Base-by-base conservation (phyloP, 23 tunicate species). In the Oikopleura dioica region DNA sequence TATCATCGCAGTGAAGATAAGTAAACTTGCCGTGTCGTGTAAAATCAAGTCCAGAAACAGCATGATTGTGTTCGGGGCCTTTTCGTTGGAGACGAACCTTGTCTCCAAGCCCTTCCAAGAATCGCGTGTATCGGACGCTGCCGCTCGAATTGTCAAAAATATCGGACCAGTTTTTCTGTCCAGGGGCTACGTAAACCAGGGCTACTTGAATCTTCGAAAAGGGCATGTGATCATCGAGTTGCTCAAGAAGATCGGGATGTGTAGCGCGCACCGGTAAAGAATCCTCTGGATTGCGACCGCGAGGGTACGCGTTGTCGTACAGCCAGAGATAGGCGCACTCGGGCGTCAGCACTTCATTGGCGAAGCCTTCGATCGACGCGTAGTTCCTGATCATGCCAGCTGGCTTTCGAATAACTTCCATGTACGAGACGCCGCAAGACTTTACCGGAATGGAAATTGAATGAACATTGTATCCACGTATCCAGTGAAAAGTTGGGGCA, bases 391-490 rank as follows among this genome's bases (percentile, higher is more conserved):
- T 28, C 72, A 63, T 63, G 26, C 72, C 72, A 63, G 72, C 16
- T 63, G 72, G 72, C 26, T 63, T 63, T 2, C 72, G 72, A 63
- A 63, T 63, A 16, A 63, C 26, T 63, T 63, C 72, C 33, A 12
- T 31, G 33, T 63, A 63, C 4, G 4, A 12, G 16, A 63, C 29
- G 2, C 72, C 72, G n/a, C n/a, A n/a, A n/a, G n/a, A n/a, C 26
- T 63, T 23, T 63, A 12, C 26, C 5, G 30, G 72, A 23, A 31
- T 63, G 5, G 72, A 12, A 63, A 63, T 63, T 63, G 72, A 12
- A 63, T 63, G 72, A 63, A 63, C 26, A 63, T 63, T 63, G 33
- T 21, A 63, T 12, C 72, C 72, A n/a, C n/a, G n/a, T n/a, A n/a
- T n/a, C n/a, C n/a, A n/a, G n/a, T n/a, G n/a, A n/a, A n/a, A n/a